These are phyloP conservation scores for Oryzias curvinotus DNA, from an alignment of 2,113 vertebrate genomes.

Conservation along the genomic window DNA sequence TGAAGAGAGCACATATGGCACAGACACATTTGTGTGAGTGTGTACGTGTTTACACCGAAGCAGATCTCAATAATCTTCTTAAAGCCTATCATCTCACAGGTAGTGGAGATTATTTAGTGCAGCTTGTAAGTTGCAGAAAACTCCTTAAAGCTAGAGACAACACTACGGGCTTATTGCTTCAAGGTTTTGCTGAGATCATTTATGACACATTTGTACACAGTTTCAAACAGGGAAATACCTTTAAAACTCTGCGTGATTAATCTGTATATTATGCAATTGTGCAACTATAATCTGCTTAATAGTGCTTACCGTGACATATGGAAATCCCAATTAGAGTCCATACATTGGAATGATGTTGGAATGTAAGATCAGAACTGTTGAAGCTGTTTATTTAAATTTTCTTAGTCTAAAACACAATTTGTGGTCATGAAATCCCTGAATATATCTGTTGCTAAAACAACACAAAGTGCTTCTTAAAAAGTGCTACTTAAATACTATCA, in stretches of 20 bases:
- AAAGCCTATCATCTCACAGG: slow-evolving; percentile 30
- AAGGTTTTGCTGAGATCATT: slow-evolving; percentile 65
- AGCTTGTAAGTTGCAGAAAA: slow-evolving; percentile 22
- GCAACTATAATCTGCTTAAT: slow-evolving; percentile 69
- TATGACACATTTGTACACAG: slow-evolving; percentile 56
- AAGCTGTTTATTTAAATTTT: too few species aligned
- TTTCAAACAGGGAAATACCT: slow-evolving; percentile 55
- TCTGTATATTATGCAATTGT: slow-evolving; percentile 48
- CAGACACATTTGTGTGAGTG: slow-evolving; percentile 1
- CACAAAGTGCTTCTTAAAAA: neutral
- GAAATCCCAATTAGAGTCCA: slow-evolving; percentile 27
- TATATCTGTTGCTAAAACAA: neutral
- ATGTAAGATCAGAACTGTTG: slow-evolving; percentile 1
- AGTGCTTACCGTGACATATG: slow-evolving; percentile 44
- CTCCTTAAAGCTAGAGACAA: slow-evolving; percentile 15
- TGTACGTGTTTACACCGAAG: slow-evolving; percentile 6
- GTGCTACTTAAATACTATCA: neutral
- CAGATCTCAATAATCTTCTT: slow-evolving; percentile 55
- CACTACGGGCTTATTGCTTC: slow-evolving; percentile 31
- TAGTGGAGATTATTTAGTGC: slow-evolving; percentile 43
- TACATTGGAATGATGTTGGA: slow-evolving; percentile 25
- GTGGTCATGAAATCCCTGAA: too few species aligned
- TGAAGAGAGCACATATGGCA: slow-evolving; percentile 5
- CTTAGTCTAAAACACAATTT: too few species aligned
- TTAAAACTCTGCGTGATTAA: slow-evolving; percentile 40